These are phyloP conservation scores for Latrodectus geometricus DNA, from an alignment of 1,140 invertebrate species.

Conservation along the genomic window DNA sequence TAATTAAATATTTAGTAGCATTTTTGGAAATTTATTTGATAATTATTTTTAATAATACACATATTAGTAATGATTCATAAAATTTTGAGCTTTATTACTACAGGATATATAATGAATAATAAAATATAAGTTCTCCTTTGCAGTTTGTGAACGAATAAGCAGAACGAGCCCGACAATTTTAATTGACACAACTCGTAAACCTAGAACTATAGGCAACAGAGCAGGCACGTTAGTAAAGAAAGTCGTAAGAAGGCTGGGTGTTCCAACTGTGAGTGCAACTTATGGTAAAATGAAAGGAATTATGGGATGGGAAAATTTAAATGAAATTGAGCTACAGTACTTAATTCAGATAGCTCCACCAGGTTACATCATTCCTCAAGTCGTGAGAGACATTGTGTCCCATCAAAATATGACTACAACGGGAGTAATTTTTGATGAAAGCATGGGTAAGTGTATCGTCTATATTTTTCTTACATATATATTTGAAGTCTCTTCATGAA, in stretches of 20 bases:
- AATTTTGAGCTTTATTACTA: background rate
- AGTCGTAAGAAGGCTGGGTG: slow-evolving; percentile 79
- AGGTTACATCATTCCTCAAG: slow-evolving; percentile 83
- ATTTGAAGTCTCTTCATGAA: background rate
- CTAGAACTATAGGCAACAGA: slow-evolving; percentile 28
- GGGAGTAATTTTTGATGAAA: slow-evolving; percentile 87
- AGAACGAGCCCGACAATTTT: slow-evolving; percentile 23
- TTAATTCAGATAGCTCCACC: slow-evolving; percentile 82
- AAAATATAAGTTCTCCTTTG: background rate
- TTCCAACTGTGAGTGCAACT: slow-evolving; percentile 85
- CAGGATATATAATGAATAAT: background rate
- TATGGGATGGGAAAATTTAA: slow-evolving; percentile 51
- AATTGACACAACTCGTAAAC: slow-evolving; percentile 54
- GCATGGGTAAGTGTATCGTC: slow-evolving; percentile 77
- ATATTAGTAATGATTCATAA: no score
- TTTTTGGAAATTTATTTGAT: no score
- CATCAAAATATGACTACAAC: slow-evolving; percentile 89
- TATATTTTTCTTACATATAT: slow-evolving; percentile 9
- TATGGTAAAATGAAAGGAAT: slow-evolving; percentile 77
- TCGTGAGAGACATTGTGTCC: slow-evolving; percentile 81
- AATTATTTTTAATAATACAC: no score
- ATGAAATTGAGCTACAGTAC: slow-evolving; percentile 74
- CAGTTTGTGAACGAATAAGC: slow-evolving; percentile 35
- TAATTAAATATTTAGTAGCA: no score
- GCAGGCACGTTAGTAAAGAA: slow-evolving; percentile 86